Evolutionary conservation across 2,797 vertebrate species (phyloP), one percentile per base, ranked within the genome.

Genomic region (Chelonia mydas): DNA sequence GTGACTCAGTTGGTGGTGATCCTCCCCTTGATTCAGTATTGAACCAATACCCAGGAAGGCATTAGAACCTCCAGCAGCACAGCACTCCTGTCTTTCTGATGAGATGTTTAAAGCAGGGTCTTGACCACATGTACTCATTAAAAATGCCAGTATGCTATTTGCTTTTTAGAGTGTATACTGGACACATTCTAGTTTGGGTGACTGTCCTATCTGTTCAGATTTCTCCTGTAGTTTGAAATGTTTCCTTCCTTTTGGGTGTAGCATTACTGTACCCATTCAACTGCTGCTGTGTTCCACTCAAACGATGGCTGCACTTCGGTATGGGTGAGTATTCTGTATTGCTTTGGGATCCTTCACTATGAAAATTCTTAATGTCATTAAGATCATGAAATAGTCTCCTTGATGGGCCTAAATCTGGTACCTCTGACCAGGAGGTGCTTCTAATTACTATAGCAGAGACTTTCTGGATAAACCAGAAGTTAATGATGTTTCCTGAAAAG

Each of bases 1-100:
- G 92, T 97, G 93, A 96, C 76, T 96, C 94, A 96, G 83, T 86
- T 95, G 88, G 84, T 68, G 87, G 80, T 88, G 86, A 84, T 93
- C 88, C 95, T 95, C 89, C 83, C 96, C 92, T 96, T 88, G 93
- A 78, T 93, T 82, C 96, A 78, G 54, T 91, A 93, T 92, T 87
- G 80, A 97, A 94, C 84, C 81, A 84, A 83, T 95, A 96, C 68
- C 54, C 91, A 89, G 86, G 89, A 96, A 57, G 65, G 41, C 91
- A 17, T 89, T 91, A 92, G 87, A 55, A 95, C 25, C 12, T 28
- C 74, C 17, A 81, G 81, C 83, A 95, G 77, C n/a, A 51, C 11
- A 53, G 23, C 89, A 81, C 61, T 87, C 54, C 78, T 59, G 41
- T 91, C 41, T 92, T 65, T 93, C 55, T 86, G 31, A 86, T 78